Evolutionary conservation across 1,140 invertebrate genomes (phyloP), one percentile per base, ranked within the genome.

Genomic region (Venturia canescens): DNA sequence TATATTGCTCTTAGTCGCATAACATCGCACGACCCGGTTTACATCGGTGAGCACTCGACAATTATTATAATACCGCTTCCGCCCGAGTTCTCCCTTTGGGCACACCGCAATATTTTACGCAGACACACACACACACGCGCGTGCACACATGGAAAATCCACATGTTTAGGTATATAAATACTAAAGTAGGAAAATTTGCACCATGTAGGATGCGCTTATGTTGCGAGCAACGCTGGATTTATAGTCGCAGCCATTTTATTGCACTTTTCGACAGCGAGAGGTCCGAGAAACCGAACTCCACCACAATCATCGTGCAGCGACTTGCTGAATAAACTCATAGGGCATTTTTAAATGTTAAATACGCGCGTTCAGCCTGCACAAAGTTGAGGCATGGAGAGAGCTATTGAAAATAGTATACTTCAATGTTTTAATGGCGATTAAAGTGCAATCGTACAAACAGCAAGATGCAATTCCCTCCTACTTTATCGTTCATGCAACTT

Each of bases 51-150:
- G 76, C 72, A 71, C 81, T 82, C 81, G 75, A 82, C 81, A 82
- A 82, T 82, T 82, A 83, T 80, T 83, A 80, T 80, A 78, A 83
- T 80, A 80, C 72, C 31, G 67, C 71, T 83, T 83, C 78, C 78
- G 72, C 67, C 78, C 44, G 78, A 76, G 48, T 78, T 44, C 63
- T 57, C 38, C 63, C 78, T 82, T 82, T 82, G 78, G 63, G 26
- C 29, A 63, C 50, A 63, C 50, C 16, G 44, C 13, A 63, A 29
- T 63, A 50, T 53, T 76, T 44, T 3, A 44, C 38, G 13, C 38
- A 44, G 7, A 44, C 11, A 44, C 38, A 44, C 38, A 44, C 38
- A 44, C 38, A 44, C 38, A 44, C 7, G 13, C 7, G 9, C 34
- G 9, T 9, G 9, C 34, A 34, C 34, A 34, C 34, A 34, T 9